phyloP scores from a whole-genome alignment of 2,113 vertebrate genomes.

The Aldabrachelys gigantea region DNA sequence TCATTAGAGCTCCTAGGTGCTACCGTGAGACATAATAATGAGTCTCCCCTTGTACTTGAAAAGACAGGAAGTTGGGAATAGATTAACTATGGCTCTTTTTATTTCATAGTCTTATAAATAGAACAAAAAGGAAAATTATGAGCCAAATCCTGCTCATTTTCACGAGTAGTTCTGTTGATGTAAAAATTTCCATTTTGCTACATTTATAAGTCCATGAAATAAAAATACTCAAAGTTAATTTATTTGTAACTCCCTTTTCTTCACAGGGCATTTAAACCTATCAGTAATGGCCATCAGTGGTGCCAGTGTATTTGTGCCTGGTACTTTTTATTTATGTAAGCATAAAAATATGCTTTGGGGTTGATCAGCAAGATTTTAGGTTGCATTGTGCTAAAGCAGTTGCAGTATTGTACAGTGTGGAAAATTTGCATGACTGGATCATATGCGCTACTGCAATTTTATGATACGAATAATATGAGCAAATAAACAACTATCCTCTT shows the following conservation, averaged over 20 bases:
- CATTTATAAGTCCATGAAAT: neutral
- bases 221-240: neutral
- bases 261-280: neutral
- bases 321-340: neutral
- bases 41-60: neutral
- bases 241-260: neutral
- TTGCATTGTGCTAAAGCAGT: neutral
- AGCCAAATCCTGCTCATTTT: neutral
- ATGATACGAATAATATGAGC: neutral
- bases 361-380: neutral
- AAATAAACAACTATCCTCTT: neutral
- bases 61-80: neutral
- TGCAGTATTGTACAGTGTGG: neutral
- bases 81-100: neutral
- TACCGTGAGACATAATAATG: neutral
- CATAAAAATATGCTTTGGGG: neutral
- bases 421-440: neutral
- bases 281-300: neutral
- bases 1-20: slow-evolving; percentile 9
- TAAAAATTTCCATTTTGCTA: neutral
- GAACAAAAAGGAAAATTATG: neutral
- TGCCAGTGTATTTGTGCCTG: neutral
- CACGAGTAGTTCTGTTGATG: neutral
- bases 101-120: neutral
- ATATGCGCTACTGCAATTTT: neutral